phyloP scores from a whole-genome alignment of 37 sponge, comb jelly and placozoan genomes.

The Eunapius fragilis region DNA sequence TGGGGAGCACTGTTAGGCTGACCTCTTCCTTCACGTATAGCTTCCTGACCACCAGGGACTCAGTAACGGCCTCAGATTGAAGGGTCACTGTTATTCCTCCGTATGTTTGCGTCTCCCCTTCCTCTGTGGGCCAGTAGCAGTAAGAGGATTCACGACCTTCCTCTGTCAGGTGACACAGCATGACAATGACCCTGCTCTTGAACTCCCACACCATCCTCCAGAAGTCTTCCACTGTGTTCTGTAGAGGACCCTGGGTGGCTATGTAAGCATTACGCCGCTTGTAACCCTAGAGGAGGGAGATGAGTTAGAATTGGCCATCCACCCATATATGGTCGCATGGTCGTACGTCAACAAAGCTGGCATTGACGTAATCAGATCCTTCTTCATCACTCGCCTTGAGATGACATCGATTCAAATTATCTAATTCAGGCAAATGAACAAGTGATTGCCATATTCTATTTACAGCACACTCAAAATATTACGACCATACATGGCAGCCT shows the following conservation, averaged over 20 bases:
- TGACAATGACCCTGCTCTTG: slow-evolving; percentile 49
- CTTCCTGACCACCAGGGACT: slow-evolving; percentile 30
- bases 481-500: slow-evolving; percentile 33
- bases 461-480: too few relatives aligned
- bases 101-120: slow-evolving; percentile 32
- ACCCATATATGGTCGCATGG: too few relatives aligned
- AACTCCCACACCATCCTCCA: slow-evolving; percentile 69
- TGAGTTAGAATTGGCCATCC: too few relatives aligned
- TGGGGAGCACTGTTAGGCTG: too few relatives aligned
- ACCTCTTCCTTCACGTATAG: slow-evolving; percentile 26
- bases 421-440: background rate
- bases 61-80: slow-evolving; percentile 30
- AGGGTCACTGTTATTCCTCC: slow-evolving; percentile 66
- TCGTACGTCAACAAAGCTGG: slow-evolving; percentile 74
- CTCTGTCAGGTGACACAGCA: slow-evolving; percentile 39
- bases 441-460: too few relatives aligned
- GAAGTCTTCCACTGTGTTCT: slow-evolving; percentile 48
- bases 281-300: slow-evolving; percentile 41
- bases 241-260: slow-evolving; percentile 61
- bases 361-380: slow-evolving; percentile 75
- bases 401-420: slow-evolving; percentile 45
- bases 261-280: slow-evolving; percentile 74
- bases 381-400: slow-evolving; percentile 61
- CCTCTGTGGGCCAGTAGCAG: slow-evolving; percentile 52
- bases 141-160: slow-evolving; percentile 41